Evolutionary conservation across 2,797 vertebrate genomes (phyloP), one percentile per base, ranked within the genome.

Genomic region (Allochrocebus solatus): DNA sequence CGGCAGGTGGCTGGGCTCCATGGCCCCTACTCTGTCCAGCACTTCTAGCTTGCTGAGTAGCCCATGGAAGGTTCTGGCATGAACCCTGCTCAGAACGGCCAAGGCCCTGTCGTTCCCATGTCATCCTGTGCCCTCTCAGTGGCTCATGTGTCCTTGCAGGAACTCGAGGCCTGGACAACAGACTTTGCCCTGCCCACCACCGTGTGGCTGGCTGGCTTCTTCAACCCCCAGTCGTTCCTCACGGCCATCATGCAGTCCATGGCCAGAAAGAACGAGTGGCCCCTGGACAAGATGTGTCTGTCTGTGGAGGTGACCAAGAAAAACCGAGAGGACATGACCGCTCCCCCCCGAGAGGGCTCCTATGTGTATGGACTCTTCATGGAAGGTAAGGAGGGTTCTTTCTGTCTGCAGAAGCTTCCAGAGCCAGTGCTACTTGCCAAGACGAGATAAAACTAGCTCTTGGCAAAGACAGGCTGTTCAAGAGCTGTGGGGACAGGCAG

Each of bases 141-240:
- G 1, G 53, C 55, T 7, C 16, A 2, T 9, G 3, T 16, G 1
- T 64, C 82, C 75, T 94, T 83, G 26, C 97, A 99, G 99, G 99
- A 99, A 82, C 98, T 99, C 0, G 99, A 99, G 89, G 93, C 98
- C 78, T 99, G 99, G 99, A 97, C 99, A 0, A 98, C 98, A 0
- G 99, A 99, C 95, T 99, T 99, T 3, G 97, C 95, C 64, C 97
- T 99, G 74, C 99, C 99, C 24, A 98, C 98, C 10, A 90, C 98
- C 0, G 98, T 99, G 97, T 99, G 99, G 99, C 98, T 99, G 87
- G 98, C 98, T 0, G 99, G 99, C 10, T 98, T 99, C 98, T 99
- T 99, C 96, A 99, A 99, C 46, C 99, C 99, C 0, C 99, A 99
- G 57, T 98, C 99, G 13, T 99, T 99, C 91, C 99, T 99, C 98